These are phyloP conservation scores for Tolmerus cingulatus DNA, from an alignment of 2,888 invertebrate species.

Conservation along the genomic window DNA sequence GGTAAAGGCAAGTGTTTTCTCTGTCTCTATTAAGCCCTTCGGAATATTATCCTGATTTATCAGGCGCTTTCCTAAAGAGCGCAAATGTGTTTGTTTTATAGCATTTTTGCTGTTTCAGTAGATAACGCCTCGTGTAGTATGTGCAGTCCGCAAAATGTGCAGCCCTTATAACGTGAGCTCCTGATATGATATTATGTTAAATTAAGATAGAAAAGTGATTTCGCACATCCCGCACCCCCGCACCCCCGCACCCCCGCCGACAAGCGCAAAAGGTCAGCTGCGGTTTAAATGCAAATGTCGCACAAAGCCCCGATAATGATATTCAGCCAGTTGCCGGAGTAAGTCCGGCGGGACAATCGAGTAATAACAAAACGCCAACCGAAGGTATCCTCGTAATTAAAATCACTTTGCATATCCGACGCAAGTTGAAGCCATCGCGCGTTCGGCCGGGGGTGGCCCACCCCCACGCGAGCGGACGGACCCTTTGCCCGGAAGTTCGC, in stretches of 20 bases:
- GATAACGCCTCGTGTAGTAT: not conserved
- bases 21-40: not conserved
- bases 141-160: not conserved
- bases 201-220: not conserved
- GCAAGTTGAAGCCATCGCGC: not conserved
- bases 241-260: too few species aligned
- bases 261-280: not conserved
- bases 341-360: constrained; percentile 13
- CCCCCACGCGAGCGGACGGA: not conserved
- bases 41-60: constrained; percentile 23
- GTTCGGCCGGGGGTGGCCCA: not conserved
- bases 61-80: not conserved
- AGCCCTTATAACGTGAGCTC: not conserved
- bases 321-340: not conserved
- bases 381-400: constrained; percentile 36
- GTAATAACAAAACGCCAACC: not conserved
- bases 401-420: constrained; percentile 33
- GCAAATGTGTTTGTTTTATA: constrained; percentile 1
- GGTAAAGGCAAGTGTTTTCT: not conserved
- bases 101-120: not conserved
- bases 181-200: not conserved
- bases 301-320: not conserved
- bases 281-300: not conserved
- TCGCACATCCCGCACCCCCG: too few species aligned
- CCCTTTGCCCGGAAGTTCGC: not conserved